Conservation (phyloP, 1,140 invertebrate species). For the Elysia chlorotica region DNA sequence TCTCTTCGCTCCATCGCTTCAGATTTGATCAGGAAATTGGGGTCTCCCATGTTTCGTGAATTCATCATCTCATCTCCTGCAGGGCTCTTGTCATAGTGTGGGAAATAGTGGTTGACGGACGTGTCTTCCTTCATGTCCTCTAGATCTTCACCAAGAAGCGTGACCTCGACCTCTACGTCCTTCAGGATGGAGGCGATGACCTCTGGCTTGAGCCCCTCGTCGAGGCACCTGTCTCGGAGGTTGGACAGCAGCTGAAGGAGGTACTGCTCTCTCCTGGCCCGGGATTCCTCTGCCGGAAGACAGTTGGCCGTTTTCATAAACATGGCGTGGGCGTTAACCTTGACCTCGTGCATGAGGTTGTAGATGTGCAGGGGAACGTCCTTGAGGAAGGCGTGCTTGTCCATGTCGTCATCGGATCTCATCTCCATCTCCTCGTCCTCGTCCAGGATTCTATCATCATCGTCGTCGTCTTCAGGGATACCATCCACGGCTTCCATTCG, state of each 20-base stretch:
- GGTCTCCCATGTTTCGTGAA: neutral
- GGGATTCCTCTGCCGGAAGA: constrained; percentile 2
- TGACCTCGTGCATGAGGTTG: constrained; percentile 15
- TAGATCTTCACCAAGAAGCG: neutral
- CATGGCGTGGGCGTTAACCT: constrained; percentile 10
- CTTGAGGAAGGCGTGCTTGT: constrained; percentile 7
- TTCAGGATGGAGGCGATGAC: constrained; percentile 16
- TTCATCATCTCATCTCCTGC: neutral
- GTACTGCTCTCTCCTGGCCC: constrained; percentile 4
- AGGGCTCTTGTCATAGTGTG: constrained; percentile 1
- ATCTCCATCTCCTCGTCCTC: constrained; percentile 25
- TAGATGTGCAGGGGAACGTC: constrained; percentile 10
- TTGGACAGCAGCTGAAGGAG: constrained; percentile 10
- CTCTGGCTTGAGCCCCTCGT: neutral
- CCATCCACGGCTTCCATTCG: constrained; percentile 16
- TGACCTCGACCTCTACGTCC: constrained; percentile 14
- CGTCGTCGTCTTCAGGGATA: constrained; percentile 17
- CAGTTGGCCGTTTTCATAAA: constrained; percentile 9
- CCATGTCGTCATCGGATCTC: constrained; percentile 6
- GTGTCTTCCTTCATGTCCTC: constrained; percentile 23
- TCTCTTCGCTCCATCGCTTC: neutral
- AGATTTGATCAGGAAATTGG: constrained; percentile 10
- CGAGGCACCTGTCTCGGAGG: constrained; percentile 7
- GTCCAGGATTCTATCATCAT: too few species aligned
- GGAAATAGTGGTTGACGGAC: constrained; percentile 7